Percentiles rank a stretch among this genome's conserved stretches.
These are phyloP conservation scores for Thalpophila matura DNA, from an alignment of 2,888 invertebrate species.

Conservation along the genomic window DNA sequence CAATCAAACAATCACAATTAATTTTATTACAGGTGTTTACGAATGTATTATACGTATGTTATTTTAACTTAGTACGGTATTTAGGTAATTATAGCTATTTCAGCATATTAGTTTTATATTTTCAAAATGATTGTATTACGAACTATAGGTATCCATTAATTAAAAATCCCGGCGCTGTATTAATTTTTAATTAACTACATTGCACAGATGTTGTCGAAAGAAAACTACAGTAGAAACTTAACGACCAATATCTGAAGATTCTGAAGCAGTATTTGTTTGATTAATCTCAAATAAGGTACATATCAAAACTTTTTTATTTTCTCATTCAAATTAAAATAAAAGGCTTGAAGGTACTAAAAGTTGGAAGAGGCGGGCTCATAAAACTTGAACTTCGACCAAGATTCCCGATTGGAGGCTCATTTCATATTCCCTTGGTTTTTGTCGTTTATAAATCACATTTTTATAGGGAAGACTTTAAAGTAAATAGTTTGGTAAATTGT, in stretches of 20 bases:
- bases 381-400: slow-evolving; percentile 63
- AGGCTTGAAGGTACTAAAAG: slow-evolving; percentile 55
- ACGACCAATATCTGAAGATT: neutral
- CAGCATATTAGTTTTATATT: no score
- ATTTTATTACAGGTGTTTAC: no score
- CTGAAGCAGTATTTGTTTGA: slow-evolving; percentile 16
- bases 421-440: slow-evolving; percentile 68
- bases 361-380: slow-evolving; percentile 51
- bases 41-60: no score
- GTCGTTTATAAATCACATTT: slow-evolving; percentile 56
- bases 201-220: neutral
- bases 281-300: slow-evolving; percentile 19
- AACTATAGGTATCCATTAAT: no score
- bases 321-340: slow-evolving; percentile 56
- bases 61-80: no score
- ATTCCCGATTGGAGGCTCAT: slow-evolving; percentile 68
- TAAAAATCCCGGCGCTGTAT: neutral
- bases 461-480: slow-evolving; percentile 7
- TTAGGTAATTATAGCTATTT: no score
- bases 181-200: neutral
- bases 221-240: neutral
- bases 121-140: no score
- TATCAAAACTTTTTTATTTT: slow-evolving; percentile 38
- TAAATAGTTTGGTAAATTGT: slow-evolving; percentile 11
- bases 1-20: no score